A percentile compares a stretch with the other conserved stretches of the same genome.
Evolutionary conservation across 1,140 invertebrate species (phyloP).

Genomic region (Scaptomyza montana): DNA sequence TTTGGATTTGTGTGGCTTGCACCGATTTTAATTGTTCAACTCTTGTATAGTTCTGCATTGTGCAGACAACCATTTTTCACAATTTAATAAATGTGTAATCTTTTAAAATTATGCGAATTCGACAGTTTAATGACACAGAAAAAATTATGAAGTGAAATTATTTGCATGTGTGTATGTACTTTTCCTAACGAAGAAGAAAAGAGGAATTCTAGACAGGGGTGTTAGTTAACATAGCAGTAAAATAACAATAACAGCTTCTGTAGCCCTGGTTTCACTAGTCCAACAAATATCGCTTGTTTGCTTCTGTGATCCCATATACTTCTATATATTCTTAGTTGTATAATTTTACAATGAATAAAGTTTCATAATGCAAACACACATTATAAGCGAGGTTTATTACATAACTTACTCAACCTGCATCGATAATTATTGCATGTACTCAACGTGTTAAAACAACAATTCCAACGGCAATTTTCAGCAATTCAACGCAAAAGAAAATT

Average conservation of each 20-base stretch:
- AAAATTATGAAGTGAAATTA: constrained; percentile 11
- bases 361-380: background rate
- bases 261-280: background rate
- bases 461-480: too few relatives aligned
- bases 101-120: constrained; percentile 1
- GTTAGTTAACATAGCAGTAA: constrained; percentile 11
- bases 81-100: background rate
- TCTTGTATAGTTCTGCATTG: constrained; percentile 41
- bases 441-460: too few relatives aligned
- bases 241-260: background rate
- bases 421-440: too few relatives aligned
- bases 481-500: too few relatives aligned
- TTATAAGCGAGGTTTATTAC: too few relatives aligned
- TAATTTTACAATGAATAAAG: too few relatives aligned
- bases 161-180: constrained; percentile 9
- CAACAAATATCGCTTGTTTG: too few relatives aligned
- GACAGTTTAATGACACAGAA: constrained; percentile 13
- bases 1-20: constrained; percentile 19
- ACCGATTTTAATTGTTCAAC: constrained; percentile 29
- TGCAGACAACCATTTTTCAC: constrained; percentile 49
- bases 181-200: constrained; percentile 14
- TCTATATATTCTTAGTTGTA: too few relatives aligned
- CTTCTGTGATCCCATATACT: too few relatives aligned
- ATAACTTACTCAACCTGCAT: too few relatives aligned
- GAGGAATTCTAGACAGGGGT: constrained; percentile 2